These are phyloP conservation scores for Anguilla megastoma DNA, from an alignment of 2,797 vertebrate genomes.

Conservation along the genomic window DNA sequence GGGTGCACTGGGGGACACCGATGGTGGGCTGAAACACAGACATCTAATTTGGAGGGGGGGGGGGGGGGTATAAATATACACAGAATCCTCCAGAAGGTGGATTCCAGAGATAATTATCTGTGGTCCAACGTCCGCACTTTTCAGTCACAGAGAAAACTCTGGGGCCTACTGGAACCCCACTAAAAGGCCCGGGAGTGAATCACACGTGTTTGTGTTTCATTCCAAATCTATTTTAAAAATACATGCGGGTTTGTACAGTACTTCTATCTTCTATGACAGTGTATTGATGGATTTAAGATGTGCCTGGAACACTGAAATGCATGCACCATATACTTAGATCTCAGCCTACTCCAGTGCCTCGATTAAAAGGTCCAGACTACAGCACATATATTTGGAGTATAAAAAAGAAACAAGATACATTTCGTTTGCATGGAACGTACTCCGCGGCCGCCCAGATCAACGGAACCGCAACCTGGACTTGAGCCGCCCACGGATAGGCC, in stretches of 20 bases:
- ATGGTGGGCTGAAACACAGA: neutral
- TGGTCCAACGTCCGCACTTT: neutral
- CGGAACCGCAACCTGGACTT: neutral
- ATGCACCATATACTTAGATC: conserved; percentile 26
- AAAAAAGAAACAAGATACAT: conserved; percentile 28
- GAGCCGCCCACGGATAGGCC: neutral
- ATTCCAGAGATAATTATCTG: neutral
- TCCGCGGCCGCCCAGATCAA: conserved; percentile 32
- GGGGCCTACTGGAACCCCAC: neutral
- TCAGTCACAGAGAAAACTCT: neutral
- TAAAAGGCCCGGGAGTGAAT: neutral
- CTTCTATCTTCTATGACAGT: conserved; percentile 57
- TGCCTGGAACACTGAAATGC: conserved; percentile 39
- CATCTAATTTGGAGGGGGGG: neutral
- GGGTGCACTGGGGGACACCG: neutral
- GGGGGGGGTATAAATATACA: neutral
- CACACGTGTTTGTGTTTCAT: neutral
- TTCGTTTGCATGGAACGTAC: conserved; percentile 43
- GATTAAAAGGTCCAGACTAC: conserved; percentile 43
- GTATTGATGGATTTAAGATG: conserved; percentile 57
- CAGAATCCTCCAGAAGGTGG: neutral
- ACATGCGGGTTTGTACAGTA: conserved; percentile 48
- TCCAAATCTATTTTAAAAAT: conserved; percentile 16
- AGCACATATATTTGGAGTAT: conserved; percentile 33
- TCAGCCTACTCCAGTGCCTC: conserved; percentile 44